Base-by-base conservation (phyloP, 2,888 invertebrate species). In the Cetonia aurata region DNA sequence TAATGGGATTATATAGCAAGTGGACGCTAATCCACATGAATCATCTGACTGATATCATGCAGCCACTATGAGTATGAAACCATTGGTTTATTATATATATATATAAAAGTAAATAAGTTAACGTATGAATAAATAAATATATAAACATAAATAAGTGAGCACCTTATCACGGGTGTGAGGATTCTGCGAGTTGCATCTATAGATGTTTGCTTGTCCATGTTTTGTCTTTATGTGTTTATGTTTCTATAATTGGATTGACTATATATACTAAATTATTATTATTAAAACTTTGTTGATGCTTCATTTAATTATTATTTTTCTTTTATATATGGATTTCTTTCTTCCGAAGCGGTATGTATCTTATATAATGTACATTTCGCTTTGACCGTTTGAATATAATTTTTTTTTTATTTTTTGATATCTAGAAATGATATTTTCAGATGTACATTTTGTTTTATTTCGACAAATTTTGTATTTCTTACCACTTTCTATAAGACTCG, bases 371-470 rank as follows among this genome's bases (percentile, higher is more conserved):
- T 60, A 60, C 60, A 57, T 57, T 41, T 57, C 57, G 57, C 57
- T 46, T 60, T 50, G 10, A 50, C 10, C 37, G 25, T 25, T 25
- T 12, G 25, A 12, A 25, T 25, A 62, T 31, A 37, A 13, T 50
- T 13, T n/a, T 50, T 62, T 62, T 56, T 37, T 62, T 31, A 50
- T 31, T 60, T 62, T 62, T 62, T 62, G 62, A 62, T 62, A 62
- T 62, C 62, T 62, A 62, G 62, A 62, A 48, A 62, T 12, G 48
- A 50, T 19, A 52, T 44, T 50, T 50, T 62, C 31, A 48, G 62
- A 62, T 62, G 62, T 62, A 62, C 62, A 62, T 62, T 62, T 62
- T 62, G 62, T 62, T 62, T 62, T 62, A 62, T 62, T 62, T 62
- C 50, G 62, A 62, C 62, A 62, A 60, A 53, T 9, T 67, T 69